phyloP scores from a whole-genome alignment of 2,113 vertebrate species.

The Tretioscincus oriximinensis region DNA sequence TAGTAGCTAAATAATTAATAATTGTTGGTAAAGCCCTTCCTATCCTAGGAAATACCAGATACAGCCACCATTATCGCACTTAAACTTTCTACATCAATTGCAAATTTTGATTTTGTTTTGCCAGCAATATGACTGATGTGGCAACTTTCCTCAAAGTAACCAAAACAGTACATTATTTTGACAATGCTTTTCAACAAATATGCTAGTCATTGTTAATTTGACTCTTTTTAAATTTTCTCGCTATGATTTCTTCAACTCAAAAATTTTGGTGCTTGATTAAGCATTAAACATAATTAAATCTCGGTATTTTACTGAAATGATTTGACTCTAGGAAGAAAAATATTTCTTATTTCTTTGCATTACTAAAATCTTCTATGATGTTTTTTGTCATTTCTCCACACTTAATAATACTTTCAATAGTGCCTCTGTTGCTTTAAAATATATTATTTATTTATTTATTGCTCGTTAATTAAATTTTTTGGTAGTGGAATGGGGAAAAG shows the following conservation, averaged over 20 bases:
- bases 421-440: background rate
- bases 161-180: constrained; percentile 59
- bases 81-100: background rate
- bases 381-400: too few species aligned
- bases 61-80: constrained; percentile 36
- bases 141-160: constrained; percentile 47
- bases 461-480: background rate
- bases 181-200: background rate
- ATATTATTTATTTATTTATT: constrained; percentile 14
- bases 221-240: background rate
- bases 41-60: constrained; percentile 13
- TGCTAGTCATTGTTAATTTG: background rate
- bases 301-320: constrained; percentile 6
- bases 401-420: background rate
- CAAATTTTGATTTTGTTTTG: constrained; percentile 9
- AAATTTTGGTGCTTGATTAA: background rate
- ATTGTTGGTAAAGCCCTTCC: constrained; percentile 18
- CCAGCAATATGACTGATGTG: background rate
- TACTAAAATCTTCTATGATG: background rate
- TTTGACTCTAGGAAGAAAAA: background rate
- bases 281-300: background rate
- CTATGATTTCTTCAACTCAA: background rate
- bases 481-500: constrained; percentile 9
- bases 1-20: background rate
- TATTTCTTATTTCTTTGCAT: constrained; percentile 7